phyloP scores from a whole-genome alignment of 2,888 invertebrate genomes.

The Platycheirus rosarum region DNA sequence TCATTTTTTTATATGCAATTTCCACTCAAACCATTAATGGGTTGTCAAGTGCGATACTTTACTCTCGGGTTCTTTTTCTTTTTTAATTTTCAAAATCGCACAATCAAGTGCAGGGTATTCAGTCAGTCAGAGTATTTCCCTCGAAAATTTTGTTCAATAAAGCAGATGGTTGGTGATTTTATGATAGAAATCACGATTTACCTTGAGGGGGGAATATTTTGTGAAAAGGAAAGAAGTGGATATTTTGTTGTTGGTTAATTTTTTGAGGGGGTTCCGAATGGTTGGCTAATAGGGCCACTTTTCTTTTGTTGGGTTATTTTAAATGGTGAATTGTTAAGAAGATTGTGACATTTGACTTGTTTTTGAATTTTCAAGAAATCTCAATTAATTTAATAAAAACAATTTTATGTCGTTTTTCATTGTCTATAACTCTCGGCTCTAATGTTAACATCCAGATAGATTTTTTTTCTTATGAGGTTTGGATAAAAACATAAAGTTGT shows the following conservation, averaged over 20 bases:
- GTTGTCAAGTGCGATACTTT: constrained; percentile 56
- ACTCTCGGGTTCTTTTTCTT: constrained; percentile 33
- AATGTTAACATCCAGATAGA: too few species aligned
- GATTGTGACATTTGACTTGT: too few species aligned
- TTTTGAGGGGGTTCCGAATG: constrained; percentile 3
- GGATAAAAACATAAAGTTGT: too few species aligned
- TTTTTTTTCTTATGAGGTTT: too few species aligned
- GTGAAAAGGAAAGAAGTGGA: background rate
- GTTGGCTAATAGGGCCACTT: constrained; percentile 6
- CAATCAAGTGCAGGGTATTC: constrained; percentile 47
- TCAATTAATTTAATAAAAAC: too few species aligned
- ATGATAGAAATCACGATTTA: constrained; percentile 46
- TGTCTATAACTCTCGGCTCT: too few species aligned
- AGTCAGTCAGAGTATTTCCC: background rate
- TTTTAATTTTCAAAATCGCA: constrained; percentile 45
- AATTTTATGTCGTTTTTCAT: too few species aligned
- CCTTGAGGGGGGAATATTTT: constrained; percentile 14
- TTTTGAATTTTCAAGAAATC: too few species aligned
- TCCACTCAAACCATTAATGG: constrained; percentile 31
- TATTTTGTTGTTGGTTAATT: background rate
- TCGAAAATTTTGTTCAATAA: constrained; percentile 18
- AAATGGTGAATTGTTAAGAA: too few species aligned
- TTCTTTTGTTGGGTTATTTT: background rate
- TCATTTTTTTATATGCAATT: constrained; percentile 8
- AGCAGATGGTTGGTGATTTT: constrained; percentile 16